These are phyloP conservation scores for Hiodon tergisus DNA, from an alignment of 2,113 vertebrate species.

Conservation along the genomic window DNA sequence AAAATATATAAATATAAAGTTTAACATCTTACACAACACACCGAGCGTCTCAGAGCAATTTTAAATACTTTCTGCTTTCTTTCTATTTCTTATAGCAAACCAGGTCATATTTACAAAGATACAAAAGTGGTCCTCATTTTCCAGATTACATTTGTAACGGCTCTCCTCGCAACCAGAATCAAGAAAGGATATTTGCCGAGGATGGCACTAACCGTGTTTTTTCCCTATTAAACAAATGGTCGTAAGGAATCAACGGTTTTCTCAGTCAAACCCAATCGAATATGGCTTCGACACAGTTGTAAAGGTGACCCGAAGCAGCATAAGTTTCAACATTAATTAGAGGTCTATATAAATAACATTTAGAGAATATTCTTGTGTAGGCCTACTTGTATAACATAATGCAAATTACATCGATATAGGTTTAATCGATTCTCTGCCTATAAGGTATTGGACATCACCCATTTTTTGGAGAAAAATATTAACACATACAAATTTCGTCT, in stretches of 20 bases:
- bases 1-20: constrained; percentile 72
- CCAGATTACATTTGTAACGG: constrained; percentile 43
- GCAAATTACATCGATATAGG: not conserved
- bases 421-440: constrained; percentile 18
- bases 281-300: not conserved
- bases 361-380: not conserved
- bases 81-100: constrained; percentile 44
- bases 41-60: constrained; percentile 54
- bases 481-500: not conserved
- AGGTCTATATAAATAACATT: constrained; percentile 2
- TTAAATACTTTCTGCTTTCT: constrained; percentile 56
- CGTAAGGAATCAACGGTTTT: not conserved
- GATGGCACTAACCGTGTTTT: constrained; percentile 12
- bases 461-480: not conserved
- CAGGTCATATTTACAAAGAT: constrained; percentile 66
- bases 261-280: constrained; percentile 1
- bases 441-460: constrained; percentile 21
- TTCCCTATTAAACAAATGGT: not conserved
- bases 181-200: constrained; percentile 3
- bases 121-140: constrained; percentile 71
- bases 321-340: constrained; percentile 4
- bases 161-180: constrained; percentile 20
- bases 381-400: not conserved
- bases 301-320: constrained; percentile 4
- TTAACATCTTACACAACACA: constrained; percentile 65